Evolutionary conservation across 2,888 invertebrate genomes (phyloP), one percentile per base, ranked within the genome.

Genomic region (Pyrochroa serraticornis): DNA sequence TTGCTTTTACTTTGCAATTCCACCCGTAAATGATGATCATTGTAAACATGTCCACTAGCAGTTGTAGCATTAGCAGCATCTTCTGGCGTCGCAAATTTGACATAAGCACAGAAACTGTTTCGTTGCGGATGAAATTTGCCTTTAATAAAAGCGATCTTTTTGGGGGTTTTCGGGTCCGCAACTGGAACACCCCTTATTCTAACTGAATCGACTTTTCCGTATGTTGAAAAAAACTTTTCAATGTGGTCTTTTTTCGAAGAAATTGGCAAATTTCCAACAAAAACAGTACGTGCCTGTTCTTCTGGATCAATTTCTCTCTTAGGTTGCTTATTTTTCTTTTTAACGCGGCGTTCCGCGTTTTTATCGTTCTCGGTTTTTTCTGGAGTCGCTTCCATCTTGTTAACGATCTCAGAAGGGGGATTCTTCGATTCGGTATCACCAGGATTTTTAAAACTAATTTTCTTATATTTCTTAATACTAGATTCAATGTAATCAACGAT

Each of bases 201-300:
- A 0, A 91, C 77, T 47, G 82, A 81, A 67, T 90, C 85, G 71
- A 93, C 86, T 41, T 78, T 69, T 1, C 93, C 93, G 80, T 84
- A 89, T 68, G 85, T 80, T 59, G 75, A 80, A 67, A 93, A 92
- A 6, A 87, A 76, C 65, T 82, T 85, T 66, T 82, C 83, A 38
- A 92, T 76, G 35, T 83, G 79, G 63, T 84, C 83, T 70, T 83
- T 83, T 53, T 83, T 82, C 8, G 76, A 75, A 14, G 81, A 55
- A 44, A 85, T 82, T 0, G 89, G 88, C 5, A 92, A 82, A 82
- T 93, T 93, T 6, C 91, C 91, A 2, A 93, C 85, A 82, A 88
- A 92, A 7, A 93, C 71, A 0, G 92, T 91, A 63, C 86, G 82
- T 9, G 71, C 68, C 35, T 65, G 65, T 61, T 66, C 67, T 50